Evolutionary conservation across 2,113 vertebrate species (phyloP).

Genomic region (Anolis carolinensis): DNA sequence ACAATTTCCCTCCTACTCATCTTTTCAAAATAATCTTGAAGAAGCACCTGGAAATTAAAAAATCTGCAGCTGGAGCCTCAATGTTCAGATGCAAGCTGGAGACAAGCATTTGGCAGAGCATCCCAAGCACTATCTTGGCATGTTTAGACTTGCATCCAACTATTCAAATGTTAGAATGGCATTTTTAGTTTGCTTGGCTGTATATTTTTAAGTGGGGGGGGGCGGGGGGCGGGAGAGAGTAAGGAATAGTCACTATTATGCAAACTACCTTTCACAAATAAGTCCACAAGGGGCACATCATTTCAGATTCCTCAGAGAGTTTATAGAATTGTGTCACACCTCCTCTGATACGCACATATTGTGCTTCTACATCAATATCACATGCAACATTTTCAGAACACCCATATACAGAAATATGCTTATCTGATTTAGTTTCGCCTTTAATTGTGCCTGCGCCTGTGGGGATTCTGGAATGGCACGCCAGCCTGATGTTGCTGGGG

Average conservation of each 20-base stretch:
- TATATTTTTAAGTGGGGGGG: background rate
- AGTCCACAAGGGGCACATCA: background rate
- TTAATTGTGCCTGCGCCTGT: too few species aligned
- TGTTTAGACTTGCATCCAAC: background rate
- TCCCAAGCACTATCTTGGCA: background rate
- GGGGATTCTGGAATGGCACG: too few species aligned
- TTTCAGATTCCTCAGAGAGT: background rate
- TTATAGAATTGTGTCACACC: background rate
- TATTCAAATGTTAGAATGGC: background rate
- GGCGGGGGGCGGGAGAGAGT: background rate
- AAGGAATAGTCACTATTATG: background rate
- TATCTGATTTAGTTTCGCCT: too few species aligned
- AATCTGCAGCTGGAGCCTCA: background rate
- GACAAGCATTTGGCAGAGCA: background rate
- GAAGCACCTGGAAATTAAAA: conserved; percentile 6
- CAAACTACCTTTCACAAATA: background rate
- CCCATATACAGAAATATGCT: too few species aligned
- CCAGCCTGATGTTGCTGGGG: too few species aligned
- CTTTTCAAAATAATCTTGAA: background rate
- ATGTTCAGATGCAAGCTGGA: background rate
- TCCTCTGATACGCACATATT: background rate
- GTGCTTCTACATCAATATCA: background rate
- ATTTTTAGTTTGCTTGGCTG: background rate
- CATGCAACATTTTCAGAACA: background rate
- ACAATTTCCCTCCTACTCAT: background rate